These are phyloP conservation scores for Amia ocellicauda DNA, from an alignment of 2,113 vertebrate genomes.

Conservation along the genomic window DNA sequence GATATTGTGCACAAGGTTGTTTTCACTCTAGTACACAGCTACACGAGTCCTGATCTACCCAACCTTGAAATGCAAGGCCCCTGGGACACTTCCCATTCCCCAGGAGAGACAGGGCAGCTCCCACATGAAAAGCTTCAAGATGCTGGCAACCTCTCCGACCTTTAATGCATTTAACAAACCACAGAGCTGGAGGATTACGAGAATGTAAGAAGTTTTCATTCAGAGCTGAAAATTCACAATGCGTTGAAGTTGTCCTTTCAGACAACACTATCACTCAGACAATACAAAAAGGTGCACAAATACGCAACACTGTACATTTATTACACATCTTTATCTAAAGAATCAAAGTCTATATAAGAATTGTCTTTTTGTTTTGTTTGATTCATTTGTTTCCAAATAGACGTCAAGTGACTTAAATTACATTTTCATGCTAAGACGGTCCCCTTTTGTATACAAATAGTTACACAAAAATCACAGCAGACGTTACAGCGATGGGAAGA, in stretches of 20 bases:
- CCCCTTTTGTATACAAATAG: conserved; percentile 26
- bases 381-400: conserved; percentile 29
- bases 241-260: background rate
- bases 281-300: conserved; percentile 60
- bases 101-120: no score
- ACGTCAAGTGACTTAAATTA: conserved; percentile 34
- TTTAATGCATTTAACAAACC: no score
- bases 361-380: conserved; percentile 56
- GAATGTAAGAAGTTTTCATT: no score
- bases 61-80: no score
- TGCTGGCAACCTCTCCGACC: no score
- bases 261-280: conserved; percentile 38
- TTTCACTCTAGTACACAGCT: no score
- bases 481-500: conserved; percentile 30
- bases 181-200: no score
- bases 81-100: no score
- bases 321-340: conserved; percentile 58
- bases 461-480: conserved; percentile 29
- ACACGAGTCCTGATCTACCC: no score
- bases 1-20: no score
- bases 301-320: conserved; percentile 60
- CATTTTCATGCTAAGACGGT: conserved; percentile 48
- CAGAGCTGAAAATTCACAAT: no score
- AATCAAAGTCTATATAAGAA: conserved; percentile 69
- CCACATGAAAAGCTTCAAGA: no score